Percentiles rank a stretch among this genome's conserved stretches.
Evolutionary conservation across 2,888 invertebrate species (phyloP).

Genomic region (Geotrupes spiniger): DNA sequence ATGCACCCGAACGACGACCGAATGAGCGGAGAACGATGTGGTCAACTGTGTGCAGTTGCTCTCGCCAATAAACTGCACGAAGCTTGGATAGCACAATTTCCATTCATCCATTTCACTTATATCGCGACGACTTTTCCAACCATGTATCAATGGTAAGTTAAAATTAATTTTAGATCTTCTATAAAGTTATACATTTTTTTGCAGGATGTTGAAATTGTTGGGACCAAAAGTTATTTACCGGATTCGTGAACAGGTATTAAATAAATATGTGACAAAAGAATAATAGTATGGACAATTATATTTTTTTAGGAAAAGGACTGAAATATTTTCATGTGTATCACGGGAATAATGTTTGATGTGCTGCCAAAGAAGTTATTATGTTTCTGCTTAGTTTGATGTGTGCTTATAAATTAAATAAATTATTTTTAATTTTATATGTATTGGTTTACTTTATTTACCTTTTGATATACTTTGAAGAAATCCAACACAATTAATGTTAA

Average conservation of each 20-base stretch:
- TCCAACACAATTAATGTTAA: too few species aligned
- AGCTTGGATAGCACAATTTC: constrained; percentile 68
- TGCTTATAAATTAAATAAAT: too few species aligned
- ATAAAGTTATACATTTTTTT: constrained; percentile 31
- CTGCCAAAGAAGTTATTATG: too few species aligned
- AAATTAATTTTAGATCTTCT: not conserved
- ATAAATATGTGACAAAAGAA: too few species aligned
- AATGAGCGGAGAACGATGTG: constrained; percentile 58
- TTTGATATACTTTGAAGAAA: too few species aligned
- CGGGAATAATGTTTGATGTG: too few species aligned
- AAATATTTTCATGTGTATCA: too few species aligned
- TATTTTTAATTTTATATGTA: too few species aligned
- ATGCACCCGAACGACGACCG: constrained; percentile 52
- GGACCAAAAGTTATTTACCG: constrained; percentile 48
- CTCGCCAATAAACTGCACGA: constrained; percentile 59
- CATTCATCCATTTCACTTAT: constrained; percentile 59
- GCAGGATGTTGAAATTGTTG: constrained; percentile 45
- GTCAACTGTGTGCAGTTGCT: constrained; percentile 56
- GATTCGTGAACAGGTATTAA: constrained; percentile 46
- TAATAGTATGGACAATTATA: too few species aligned
- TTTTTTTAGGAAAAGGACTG: not conserved
- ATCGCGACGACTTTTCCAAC: constrained; percentile 58
- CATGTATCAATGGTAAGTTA: constrained; percentile 49
- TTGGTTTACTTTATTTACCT: too few species aligned
- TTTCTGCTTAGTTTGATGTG: too few species aligned